Percentiles rank a stretch among this genome's conserved stretches.
These are phyloP conservation scores for Sitta europaea DNA, from an alignment of 2,113 vertebrate genomes.

Conservation along the genomic window DNA sequence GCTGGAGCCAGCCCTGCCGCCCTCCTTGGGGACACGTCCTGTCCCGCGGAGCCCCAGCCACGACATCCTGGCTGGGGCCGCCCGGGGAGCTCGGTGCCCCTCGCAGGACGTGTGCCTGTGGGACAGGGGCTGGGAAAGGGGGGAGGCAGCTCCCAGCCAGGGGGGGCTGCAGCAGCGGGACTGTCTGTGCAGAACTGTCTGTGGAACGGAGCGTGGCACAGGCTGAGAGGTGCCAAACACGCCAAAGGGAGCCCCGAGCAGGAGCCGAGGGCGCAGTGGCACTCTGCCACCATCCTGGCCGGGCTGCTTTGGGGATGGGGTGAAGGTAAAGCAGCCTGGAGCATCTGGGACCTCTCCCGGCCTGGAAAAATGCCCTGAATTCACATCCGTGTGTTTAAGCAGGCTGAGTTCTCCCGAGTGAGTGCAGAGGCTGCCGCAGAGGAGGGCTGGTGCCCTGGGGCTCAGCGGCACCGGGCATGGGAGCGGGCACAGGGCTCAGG, in stretches of 20 bases:
- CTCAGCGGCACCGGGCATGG: rapidly evolving
- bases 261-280: rapidly evolving
- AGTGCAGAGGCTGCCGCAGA: neutral
- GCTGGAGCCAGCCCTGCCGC: neutral
- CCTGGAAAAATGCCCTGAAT: neutral
- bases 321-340: neutral
- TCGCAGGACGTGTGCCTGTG: rapidly evolving
- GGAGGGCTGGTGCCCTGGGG: neutral
- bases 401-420: neutral
- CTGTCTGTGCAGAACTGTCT: neutral
- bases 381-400: neutral
- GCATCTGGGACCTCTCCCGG: neutral
- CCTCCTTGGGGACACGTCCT: neutral
- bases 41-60: rapidly evolving
- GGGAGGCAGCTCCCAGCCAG: neutral
- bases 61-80: rapidly evolving
- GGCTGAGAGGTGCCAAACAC: rapidly evolving
- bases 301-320: rapidly evolving
- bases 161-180: neutral
- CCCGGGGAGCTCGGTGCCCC: rapidly evolving
- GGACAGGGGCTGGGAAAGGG: neutral
- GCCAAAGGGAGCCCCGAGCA: neutral
- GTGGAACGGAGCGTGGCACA: neutral
- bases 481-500: rapidly evolving
- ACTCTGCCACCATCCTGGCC: rapidly evolving